Evolutionary conservation across 2,888 invertebrate species (phyloP).

Genomic region (Archips xylosteana): DNA sequence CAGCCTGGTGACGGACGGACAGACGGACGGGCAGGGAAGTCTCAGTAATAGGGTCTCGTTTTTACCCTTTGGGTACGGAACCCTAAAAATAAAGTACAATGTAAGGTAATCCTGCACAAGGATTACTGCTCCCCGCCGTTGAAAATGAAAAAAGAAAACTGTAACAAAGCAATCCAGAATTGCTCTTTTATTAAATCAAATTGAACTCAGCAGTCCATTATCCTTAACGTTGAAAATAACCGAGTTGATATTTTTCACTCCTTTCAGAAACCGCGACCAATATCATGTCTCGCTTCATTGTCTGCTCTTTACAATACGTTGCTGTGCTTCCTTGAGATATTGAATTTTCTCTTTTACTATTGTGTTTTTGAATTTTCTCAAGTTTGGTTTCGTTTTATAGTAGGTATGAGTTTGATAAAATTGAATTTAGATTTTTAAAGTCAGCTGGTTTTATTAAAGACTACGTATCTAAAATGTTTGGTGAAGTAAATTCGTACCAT

Average conservation of each 20-base stretch:
- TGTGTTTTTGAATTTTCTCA: constrained; percentile 31
- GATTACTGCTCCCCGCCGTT: neutral
- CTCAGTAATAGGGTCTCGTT: no score
- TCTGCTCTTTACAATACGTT: constrained; percentile 40
- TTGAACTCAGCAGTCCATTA: constrained; percentile 35
- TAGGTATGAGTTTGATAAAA: neutral
- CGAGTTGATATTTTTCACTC: constrained; percentile 41
- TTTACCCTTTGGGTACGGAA: no score
- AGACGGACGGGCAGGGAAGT: no score
- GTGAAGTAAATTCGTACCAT: no score
- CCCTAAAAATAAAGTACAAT: neutral
- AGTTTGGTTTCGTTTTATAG: neutral
- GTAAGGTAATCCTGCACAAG: neutral
- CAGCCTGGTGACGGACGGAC: no score
- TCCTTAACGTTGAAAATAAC: constrained; percentile 31
- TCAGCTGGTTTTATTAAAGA: neutral
- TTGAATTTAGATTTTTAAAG: constrained; percentile 5
- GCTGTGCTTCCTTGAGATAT: constrained; percentile 41
- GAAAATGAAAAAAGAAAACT: constrained; percentile 10
- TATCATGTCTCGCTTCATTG: constrained; percentile 47
- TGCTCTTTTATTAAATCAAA: constrained; percentile 34
- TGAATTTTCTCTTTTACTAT: constrained; percentile 40
- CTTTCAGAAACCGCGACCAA: constrained; percentile 34
- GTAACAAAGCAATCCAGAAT: constrained; percentile 2
- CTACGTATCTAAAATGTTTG: no score